Percentiles rank a stretch among this genome's conserved stretches.
These are phyloP conservation scores for Anarrhichthys ocellatus DNA, from an alignment of 2,113 vertebrate species.

Conservation along the genomic window DNA sequence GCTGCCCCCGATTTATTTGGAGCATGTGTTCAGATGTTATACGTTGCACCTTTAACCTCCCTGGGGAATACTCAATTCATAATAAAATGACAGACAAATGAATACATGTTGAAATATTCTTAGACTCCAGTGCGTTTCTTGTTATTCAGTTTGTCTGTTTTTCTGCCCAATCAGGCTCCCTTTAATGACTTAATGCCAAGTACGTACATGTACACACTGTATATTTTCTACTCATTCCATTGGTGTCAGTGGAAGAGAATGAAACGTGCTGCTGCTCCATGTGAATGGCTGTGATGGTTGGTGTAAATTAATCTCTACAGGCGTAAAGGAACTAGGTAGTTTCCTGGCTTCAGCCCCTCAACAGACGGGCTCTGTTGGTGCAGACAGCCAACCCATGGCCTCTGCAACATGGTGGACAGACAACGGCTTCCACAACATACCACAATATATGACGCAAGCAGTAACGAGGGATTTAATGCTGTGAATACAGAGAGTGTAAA, in stretches of 20 bases:
- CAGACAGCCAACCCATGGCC: slow-evolving; percentile 63
- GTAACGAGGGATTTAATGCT: neutral
- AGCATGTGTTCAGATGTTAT: too few relatives aligned
- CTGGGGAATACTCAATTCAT: neutral
- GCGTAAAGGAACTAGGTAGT: slow-evolving; percentile 71
- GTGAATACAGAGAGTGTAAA: slow-evolving; percentile 11
- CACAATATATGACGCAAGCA: slow-evolving; percentile 49
- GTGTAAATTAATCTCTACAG: slow-evolving; percentile 72
- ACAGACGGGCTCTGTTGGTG: slow-evolving; percentile 77
- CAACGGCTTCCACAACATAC: slow-evolving; percentile 63
- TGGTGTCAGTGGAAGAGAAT: slow-evolving; percentile 7
- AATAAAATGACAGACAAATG: neutral
- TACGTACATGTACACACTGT: neutral
- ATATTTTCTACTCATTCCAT: neutral
- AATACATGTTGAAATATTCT: neutral
- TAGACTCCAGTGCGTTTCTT: neutral
- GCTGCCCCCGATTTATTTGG: too few relatives aligned
- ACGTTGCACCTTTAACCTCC: too few relatives aligned
- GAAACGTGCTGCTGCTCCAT: slow-evolving; percentile 19
- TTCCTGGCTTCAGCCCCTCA: slow-evolving; percentile 72
- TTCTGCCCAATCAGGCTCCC: neutral
- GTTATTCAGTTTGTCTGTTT: neutral
- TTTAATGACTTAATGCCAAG: neutral
- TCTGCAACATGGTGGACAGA: slow-evolving; percentile 69
- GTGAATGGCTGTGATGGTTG: slow-evolving; percentile 62